Conservation (phyloP, 2,113 vertebrate genomes). For the Neolamprologus cancellatus region DNA sequence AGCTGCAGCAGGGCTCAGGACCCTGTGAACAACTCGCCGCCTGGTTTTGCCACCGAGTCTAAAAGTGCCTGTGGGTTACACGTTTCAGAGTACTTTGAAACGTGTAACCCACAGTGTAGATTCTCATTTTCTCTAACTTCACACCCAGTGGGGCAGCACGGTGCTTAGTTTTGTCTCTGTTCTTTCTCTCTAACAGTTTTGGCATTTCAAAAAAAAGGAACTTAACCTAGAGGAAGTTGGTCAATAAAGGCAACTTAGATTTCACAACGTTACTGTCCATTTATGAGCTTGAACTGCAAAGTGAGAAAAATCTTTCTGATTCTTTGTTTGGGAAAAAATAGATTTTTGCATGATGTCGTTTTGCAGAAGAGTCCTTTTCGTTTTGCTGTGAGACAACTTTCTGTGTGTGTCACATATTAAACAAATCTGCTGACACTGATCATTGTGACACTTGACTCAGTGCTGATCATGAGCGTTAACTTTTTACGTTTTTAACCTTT, state of each 20-base stretch:
- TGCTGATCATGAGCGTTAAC: not conserved
- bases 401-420: not conserved
- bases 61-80: not conserved
- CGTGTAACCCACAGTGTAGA: not conserved
- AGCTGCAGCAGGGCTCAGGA: not conserved
- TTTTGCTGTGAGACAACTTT: not conserved
- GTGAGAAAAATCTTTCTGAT: not conserved
- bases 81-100: not conserved
- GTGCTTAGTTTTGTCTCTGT: not conserved
- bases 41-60: rapidly evolving
- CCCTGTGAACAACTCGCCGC: not conserved
- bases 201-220: conserved; percentile 39
- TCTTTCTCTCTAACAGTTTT: not conserved
- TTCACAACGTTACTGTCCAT: conserved; percentile 20
- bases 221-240: conserved; percentile 58
- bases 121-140: not conserved
- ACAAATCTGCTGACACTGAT: not conserved
- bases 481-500: not conserved
- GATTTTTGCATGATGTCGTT: not conserved
- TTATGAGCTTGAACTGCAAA: not conserved
- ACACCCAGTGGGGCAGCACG: not conserved
- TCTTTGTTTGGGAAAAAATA: not conserved
- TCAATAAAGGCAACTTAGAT: conserved; percentile 34
- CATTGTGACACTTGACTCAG: not conserved
- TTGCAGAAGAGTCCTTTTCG: not conserved